Evolutionary conservation across 2,113 vertebrate genomes (phyloP), one percentile per base, ranked within the genome.

Genomic region (Gallinago media): DNA sequence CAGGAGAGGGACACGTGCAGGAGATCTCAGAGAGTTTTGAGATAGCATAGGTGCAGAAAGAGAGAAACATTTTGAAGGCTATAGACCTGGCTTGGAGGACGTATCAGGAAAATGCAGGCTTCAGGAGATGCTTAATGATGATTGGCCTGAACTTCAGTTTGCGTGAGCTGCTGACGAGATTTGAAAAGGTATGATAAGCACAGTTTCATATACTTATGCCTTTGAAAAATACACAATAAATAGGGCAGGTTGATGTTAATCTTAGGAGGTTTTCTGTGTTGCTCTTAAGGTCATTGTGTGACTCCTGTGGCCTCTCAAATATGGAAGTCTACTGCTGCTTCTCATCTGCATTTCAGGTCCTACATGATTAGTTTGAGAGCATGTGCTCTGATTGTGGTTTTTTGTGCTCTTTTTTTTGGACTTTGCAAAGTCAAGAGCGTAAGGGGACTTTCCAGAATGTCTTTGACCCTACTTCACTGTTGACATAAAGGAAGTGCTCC

Each of bases 131-230:
- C 94, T 95, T 97, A 88, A 99, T 88, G 95, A 99, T 99, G 99
- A 99, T 99, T 98, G 99, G 99, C 92, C 98, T 99, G 95, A 99
- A 98, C 97, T 99, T 99, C 98, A 99, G 98, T 97, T 98, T 99
- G 97, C 98, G 99, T 96, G 99, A 99, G 96, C 93, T 99, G 96
- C 98, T 99, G 96, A 82, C 97, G 95, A 99, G 98, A 92, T 99
- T 99, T 98, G 99, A 99, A 98, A 98, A 99, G 99, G 99, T 99
- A 99, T 81, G 97, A 88, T 59, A 92, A 96, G 80, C 75, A 40
- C 11, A 83, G 65, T 93, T 97, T 88, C 15, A 34, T 67, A 17
- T 66, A 23, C 61, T 74, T 56, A 34, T 42, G 27, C 44, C 54
- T 96, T 84, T 65, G 84, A 70, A 76, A 87, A 56, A 34, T n/a